Conservation (phyloP, 2,888 invertebrate species). For the Lithodes maja region DNA sequence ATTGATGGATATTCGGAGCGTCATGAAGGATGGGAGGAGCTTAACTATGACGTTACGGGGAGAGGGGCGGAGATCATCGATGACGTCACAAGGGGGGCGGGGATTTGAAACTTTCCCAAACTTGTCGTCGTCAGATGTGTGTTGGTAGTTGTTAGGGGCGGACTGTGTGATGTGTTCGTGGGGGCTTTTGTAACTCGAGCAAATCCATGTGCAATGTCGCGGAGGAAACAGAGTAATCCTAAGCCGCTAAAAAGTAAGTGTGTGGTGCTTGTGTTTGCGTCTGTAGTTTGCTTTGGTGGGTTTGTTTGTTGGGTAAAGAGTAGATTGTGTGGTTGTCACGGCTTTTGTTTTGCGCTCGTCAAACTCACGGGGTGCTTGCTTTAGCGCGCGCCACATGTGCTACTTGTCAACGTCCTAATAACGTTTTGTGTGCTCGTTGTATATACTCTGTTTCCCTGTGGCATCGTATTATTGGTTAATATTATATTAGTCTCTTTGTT, state of each 20-base stretch:
- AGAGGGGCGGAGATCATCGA: slow-evolving; percentile 13
- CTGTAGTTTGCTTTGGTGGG: no score
- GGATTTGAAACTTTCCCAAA: slow-evolving; percentile 62
- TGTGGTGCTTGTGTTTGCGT: neutral
- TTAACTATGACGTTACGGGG: slow-evolving; percentile 11
- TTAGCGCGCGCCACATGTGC: neutral
- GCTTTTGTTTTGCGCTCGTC: neutral
- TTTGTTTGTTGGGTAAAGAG: neutral
- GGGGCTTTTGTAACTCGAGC: slow-evolving; percentile 47
- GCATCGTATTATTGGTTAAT: no score
- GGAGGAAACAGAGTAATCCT: slow-evolving; percentile 96
- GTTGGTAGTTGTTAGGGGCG: slow-evolving; percentile 56
- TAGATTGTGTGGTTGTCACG: neutral
- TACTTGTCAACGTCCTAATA: neutral
- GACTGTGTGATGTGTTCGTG: slow-evolving; percentile 58
- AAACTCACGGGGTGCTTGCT: neutral
- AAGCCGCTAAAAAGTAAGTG: slow-evolving; percentile 96
- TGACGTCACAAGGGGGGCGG: slow-evolving; percentile 51
- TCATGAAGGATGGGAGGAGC: slow-evolving; percentile 11
- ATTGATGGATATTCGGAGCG: neutral
- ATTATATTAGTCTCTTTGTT: no score
- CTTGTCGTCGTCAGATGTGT: slow-evolving; percentile 63
- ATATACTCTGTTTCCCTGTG: no score
- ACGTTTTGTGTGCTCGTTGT: no score
- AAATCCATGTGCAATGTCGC: slow-evolving; percentile 81